Evolutionary conservation across 2,797 vertebrate genomes (phyloP).

Genomic region (Gorsachius magnificus): DNA sequence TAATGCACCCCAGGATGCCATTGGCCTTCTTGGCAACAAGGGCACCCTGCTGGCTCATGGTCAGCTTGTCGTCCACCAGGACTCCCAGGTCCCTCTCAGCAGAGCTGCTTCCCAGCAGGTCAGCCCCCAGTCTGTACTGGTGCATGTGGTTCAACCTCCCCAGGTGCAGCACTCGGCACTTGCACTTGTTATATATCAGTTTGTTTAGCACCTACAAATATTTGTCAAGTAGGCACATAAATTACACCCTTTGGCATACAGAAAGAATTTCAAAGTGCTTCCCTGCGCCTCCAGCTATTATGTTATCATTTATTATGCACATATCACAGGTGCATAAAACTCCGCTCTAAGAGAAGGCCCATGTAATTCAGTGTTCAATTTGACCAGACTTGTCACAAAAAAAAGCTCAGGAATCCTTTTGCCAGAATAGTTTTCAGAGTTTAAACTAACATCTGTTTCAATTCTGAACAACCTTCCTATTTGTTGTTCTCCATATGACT

Average conservation of each 20-base stretch:
- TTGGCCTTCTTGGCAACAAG: no score
- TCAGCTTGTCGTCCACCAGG: no score
- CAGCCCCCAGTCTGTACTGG: no score
- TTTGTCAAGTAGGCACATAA: background rate
- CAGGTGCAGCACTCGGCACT: no score
- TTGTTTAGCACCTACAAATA: background rate
- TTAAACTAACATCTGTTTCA: constrained; percentile 73
- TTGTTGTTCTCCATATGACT: constrained; percentile 66
- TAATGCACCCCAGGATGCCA: no score
- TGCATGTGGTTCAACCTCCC: no score
- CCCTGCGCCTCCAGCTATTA: background rate
- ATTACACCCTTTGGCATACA: background rate
- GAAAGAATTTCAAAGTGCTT: background rate
- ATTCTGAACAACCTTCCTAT: constrained; percentile 63
- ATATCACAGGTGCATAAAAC: background rate
- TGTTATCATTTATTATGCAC: background rate
- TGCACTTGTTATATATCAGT: background rate
- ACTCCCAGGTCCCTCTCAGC: no score
- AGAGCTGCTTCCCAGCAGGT: no score
- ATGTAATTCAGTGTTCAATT: background rate
- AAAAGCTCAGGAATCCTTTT: background rate
- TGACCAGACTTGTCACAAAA: background rate
- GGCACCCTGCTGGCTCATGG: no score
- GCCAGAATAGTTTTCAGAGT: background rate
- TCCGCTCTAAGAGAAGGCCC: background rate